Percentiles rank a stretch among this genome's conserved stretches.
Evolutionary conservation across 2,888 invertebrate species (phyloP).

Genomic region (Eremobia ochroleuca): DNA sequence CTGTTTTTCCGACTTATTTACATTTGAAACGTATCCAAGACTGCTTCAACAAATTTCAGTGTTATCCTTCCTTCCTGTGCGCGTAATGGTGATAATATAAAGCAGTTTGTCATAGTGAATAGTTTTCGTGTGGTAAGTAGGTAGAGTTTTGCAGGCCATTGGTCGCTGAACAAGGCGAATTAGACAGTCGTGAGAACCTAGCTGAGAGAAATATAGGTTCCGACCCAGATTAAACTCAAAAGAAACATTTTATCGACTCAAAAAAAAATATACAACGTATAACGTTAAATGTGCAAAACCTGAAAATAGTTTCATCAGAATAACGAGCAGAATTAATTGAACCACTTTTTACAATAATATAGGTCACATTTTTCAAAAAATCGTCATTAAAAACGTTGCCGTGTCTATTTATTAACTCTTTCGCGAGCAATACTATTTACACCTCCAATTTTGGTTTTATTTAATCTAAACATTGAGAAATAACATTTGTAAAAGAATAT

Average conservation of each 20-base stretch:
- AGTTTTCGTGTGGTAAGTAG: constrained; percentile 54
- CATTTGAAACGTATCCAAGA: constrained; percentile 74
- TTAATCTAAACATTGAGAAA: too few relatives aligned
- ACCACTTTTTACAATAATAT: too few relatives aligned
- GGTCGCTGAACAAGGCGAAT: constrained; percentile 29
- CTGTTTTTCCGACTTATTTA: constrained; percentile 78
- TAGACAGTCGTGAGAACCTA: constrained; percentile 8
- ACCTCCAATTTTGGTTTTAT: too few relatives aligned
- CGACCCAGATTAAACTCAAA: not conserved
- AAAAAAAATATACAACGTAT: too few relatives aligned
- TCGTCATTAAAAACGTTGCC: too few relatives aligned
- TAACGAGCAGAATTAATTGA: too few relatives aligned
- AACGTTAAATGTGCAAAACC: too few relatives aligned
- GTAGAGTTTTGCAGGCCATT: constrained; percentile 25
- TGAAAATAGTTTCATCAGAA: too few relatives aligned
- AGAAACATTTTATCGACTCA: not conserved
- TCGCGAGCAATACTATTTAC: too few relatives aligned
- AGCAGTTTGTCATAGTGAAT: constrained; percentile 53
- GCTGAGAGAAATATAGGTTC: not conserved
- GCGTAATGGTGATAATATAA: constrained; percentile 64
- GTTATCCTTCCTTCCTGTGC: constrained; percentile 66
- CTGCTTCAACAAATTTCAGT: constrained; percentile 63
- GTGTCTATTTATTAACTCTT: too few relatives aligned
- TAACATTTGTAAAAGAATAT: too few relatives aligned
- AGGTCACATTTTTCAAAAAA: too few relatives aligned